A percentile compares a stretch with the other conserved stretches of the same genome.
These are phyloP conservation scores for Odontamblyopus rebecca DNA, from an alignment of 2,797 vertebrate species.

Conservation along the genomic window DNA sequence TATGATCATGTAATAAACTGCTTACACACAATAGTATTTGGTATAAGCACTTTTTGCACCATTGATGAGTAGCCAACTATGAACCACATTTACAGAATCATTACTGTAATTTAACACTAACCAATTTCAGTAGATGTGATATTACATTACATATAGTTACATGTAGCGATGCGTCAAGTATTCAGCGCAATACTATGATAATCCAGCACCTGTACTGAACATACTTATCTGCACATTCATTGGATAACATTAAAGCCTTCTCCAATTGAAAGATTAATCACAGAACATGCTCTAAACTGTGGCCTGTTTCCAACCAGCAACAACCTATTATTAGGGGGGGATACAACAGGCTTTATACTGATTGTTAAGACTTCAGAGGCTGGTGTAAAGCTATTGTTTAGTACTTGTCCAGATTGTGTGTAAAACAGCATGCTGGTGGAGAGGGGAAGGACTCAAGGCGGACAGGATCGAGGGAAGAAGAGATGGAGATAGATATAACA, in stretches of 20 bases:
- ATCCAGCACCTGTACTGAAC: background rate
- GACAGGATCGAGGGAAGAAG: slow-evolving; percentile 6
- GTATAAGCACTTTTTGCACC: too few relatives aligned
- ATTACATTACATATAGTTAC: too few relatives aligned
- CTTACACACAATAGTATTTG: too few relatives aligned
- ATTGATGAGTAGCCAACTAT: too few relatives aligned
- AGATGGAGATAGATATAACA: slow-evolving; percentile 38
- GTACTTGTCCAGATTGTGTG: slow-evolving; percentile 8
- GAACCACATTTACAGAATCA: too few relatives aligned
- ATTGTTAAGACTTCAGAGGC: slow-evolving; percentile 15
- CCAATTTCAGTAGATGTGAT: too few relatives aligned
- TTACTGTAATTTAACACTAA: too few relatives aligned
- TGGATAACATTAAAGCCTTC: background rate
- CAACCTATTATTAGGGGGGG: slow-evolving; percentile 15
- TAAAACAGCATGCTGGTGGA: background rate
- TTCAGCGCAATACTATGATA: background rate
- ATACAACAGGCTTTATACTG: slow-evolving; percentile 4
- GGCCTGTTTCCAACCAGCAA: slow-evolving; percentile 14
- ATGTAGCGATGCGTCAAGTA: background rate
- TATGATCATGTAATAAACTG: too few relatives aligned
- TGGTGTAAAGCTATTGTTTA: slow-evolving; percentile 15
- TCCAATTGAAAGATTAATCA: slow-evolving; percentile 16
- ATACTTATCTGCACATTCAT: background rate
- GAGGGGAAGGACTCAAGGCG: background rate
- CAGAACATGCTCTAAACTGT: slow-evolving; percentile 1